These are phyloP conservation scores for Melangyna quadrimaculata DNA, from an alignment of 2,888 invertebrate species.

Conservation along the genomic window DNA sequence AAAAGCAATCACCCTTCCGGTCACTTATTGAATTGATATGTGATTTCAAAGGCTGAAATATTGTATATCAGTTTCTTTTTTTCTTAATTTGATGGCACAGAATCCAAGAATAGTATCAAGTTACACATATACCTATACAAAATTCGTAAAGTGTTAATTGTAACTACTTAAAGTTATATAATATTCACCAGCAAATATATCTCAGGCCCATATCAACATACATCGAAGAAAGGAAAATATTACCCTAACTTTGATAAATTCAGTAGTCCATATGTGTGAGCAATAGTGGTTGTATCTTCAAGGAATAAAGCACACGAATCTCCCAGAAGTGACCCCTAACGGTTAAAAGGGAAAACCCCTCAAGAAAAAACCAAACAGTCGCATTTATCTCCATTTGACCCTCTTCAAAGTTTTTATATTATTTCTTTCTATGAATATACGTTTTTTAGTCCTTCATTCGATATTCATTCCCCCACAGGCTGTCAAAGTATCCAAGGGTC, in stretches of 20 bases:
- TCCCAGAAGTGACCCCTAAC: slow-evolving; percentile 72
- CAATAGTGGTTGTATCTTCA: slow-evolving; percentile 3
- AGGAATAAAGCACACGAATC: slow-evolving; percentile 60
- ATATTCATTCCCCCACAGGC: slow-evolving; percentile 72
- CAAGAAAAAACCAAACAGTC: slow-evolving; percentile 72
- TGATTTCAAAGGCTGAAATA: slow-evolving; percentile 28
- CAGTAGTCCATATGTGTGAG: slow-evolving; percentile 21
- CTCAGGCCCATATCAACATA: background rate
- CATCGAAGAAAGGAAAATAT: background rate
- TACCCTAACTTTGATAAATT: slow-evolving; percentile 22
- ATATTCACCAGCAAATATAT: background rate
- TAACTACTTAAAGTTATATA: slow-evolving; percentile 48
- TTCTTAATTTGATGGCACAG: background rate
- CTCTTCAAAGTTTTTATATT: slow-evolving; percentile 80
- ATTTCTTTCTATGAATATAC: slow-evolving; percentile 56
- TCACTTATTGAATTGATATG: slow-evolving; percentile 51
- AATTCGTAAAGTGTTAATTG: slow-evolving; percentile 66
- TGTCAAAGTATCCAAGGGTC: slow-evolving; percentile 64
- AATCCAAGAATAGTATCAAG: slow-evolving; percentile 54
- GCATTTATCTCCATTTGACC: slow-evolving; percentile 82
- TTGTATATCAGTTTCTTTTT: background rate
- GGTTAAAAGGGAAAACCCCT: slow-evolving; percentile 44
- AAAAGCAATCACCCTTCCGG: slow-evolving; percentile 53
- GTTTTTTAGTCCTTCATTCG: slow-evolving; percentile 64
- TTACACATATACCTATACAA: slow-evolving; percentile 19